phyloP scores from a whole-genome alignment of 37 sponge, comb jelly and placozoan species.

The Theonella swinhoei region DNA sequence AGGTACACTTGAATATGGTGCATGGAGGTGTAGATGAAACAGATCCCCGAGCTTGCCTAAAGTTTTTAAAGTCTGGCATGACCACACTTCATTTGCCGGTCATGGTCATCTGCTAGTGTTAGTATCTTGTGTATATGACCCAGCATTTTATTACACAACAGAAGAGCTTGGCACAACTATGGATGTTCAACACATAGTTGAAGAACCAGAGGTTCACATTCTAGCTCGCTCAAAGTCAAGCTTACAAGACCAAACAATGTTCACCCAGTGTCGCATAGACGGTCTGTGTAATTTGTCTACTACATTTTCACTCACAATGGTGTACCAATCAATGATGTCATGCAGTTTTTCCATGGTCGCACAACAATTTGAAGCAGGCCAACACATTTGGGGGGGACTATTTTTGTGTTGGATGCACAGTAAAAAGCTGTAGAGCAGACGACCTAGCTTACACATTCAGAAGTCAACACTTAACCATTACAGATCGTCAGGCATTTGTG shows the following conservation, averaged over 20 bases:
- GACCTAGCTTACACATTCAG: background rate
- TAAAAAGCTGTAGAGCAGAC: background rate
- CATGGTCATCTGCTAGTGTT: constrained; percentile 9
- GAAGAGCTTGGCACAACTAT: background rate
- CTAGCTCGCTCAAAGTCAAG: background rate
- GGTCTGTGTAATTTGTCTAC: background rate
- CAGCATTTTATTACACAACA: constrained; percentile 12
- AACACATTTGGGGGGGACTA: constrained; percentile 3
- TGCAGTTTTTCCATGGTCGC: constrained; percentile 16
- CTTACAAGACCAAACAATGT: background rate
- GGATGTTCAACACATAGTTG: constrained; percentile 10
- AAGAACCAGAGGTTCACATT: constrained; percentile 16
- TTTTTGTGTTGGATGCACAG: constrained; percentile 6
- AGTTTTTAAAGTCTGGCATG: constrained; percentile 20
- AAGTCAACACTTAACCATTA: background rate
- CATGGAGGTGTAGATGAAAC: background rate
- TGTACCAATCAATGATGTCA: background rate
- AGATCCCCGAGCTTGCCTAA: background rate
- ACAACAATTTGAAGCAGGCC: constrained; percentile 29
- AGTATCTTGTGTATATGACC: constrained; percentile 18
- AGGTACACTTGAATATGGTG: background rate
- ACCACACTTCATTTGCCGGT: constrained; percentile 7
- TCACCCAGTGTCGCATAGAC: background rate
- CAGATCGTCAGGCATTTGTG: background rate
- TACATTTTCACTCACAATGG: background rate